Evolutionary conservation across 2,797 vertebrate species (phyloP), one percentile per base, ranked within the genome.

Genomic region (Chelidonichthys spinosus): DNA sequence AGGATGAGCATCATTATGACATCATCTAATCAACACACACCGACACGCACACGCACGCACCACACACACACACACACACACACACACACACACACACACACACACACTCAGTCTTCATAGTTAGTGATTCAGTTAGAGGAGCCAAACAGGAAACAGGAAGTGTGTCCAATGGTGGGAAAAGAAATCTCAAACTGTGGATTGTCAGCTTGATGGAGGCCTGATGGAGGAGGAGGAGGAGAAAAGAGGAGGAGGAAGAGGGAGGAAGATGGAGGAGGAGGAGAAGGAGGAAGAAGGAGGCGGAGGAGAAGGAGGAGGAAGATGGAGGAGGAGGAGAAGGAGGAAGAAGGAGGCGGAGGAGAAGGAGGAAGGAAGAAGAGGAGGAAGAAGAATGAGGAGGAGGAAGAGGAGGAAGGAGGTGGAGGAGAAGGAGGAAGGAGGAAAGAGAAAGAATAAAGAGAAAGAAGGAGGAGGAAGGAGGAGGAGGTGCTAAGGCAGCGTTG

Each of bases 61-160:
- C 43, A 87, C 67, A 69, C 69, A 32, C 50, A 17, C 63, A 18
- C 74, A 63, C 62, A 73, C 25, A 75, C 81, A 81, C 43, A 88
- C 68, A 70, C 69, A 33, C 52, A n/a, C 63, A 25, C 75, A 63
- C 63, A 74, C 11, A 43, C 42, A 18, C 47, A 49, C 8, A 49
- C 49, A 60, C 52, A 25, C n/a, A 46, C 47, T 7, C 44, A 25
- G 25, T 25, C 72, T 71, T 76, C 79, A 87, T 18, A 72, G 76
- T 33, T 42, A 49, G 58, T 36, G 88, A 91, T 88, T 90, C 87
- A 74, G 61, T 52, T 35, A 56, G 5, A 6, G 50, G 68, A 76
- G 54, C 81, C 74, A 64, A 88, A 84, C 80, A 89, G 90, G 89
- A 91, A 91, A 86, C 83, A 90, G 90, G 87, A 87, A 89, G 85